Percentiles rank a stretch among this genome's conserved stretches.
These are phyloP conservation scores for Xenus cinereus DNA, from an alignment of 2,113 vertebrate genomes.

Conservation along the genomic window DNA sequence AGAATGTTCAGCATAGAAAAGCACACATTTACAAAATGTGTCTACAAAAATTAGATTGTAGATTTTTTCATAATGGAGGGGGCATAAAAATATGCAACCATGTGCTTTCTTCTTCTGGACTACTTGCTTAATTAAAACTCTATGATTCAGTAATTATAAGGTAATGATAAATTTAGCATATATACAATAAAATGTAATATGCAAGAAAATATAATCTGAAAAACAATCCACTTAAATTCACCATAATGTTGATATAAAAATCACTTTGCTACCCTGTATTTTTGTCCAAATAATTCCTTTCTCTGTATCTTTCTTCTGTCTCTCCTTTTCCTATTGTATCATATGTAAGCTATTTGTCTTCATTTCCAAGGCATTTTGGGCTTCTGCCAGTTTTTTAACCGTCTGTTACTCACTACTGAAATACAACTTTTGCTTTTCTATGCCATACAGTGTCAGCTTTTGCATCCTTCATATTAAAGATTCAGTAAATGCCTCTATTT, in stretches of 20 bases:
- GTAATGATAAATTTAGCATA: not conserved
- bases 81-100: not conserved
- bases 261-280: not conserved
- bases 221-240: not conserved
- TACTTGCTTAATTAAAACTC: not conserved
- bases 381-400: not conserved
- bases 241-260: not conserved
- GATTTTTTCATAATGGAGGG: not conserved
- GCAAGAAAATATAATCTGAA: not conserved
- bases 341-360: not conserved
- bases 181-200: not conserved
- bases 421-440: not conserved
- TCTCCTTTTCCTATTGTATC: not conserved
- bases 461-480: not conserved
- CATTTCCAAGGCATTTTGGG: not conserved
- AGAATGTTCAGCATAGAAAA: not conserved
- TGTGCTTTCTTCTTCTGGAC: not conserved
- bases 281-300: not conserved
- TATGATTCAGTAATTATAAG: not conserved
- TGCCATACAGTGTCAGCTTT: not conserved
- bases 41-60: not conserved
- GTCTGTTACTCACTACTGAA: not conserved
- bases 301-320: not conserved
- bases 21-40: not conserved
- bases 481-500: not conserved